Evolutionary conservation across 2,113 vertebrate species (phyloP), one percentile per base, ranked within the genome.

Genomic region (Ophthalmolycus amberensis): DNA sequence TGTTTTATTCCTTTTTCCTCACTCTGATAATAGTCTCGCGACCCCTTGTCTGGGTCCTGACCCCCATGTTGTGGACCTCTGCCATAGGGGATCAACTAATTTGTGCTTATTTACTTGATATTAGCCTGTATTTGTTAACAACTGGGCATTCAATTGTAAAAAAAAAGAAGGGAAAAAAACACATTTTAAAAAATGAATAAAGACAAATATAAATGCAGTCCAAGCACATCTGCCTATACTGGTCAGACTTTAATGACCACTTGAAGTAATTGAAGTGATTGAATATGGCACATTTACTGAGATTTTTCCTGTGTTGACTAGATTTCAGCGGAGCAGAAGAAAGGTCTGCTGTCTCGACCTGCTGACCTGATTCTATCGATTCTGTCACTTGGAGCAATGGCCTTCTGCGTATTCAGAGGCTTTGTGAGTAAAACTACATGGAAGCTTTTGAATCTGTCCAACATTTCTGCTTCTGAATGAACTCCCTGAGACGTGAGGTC

Each of bases 401-500:
- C 77, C 8, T 97, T 98, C 94, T 96, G 94, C 1, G 90, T 96
- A 52, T 99, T 99, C 93, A 95, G 98, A 85, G 98, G 97, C 14
- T 89, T 99, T 92, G 98, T 99, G 90, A 94, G 96, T 91, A 71
- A 65, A 84, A 59, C 38, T 0, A 16, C 9, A 10, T 10, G 2
- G 14, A 9, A 9, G 20, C 14, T 25, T 56, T 37, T 34, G 22
- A 20, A 11, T 42, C 3, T 38, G 50, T 63, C 66, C 4, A 42
- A 15, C 29, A 18, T 68, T 14, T 40, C 71, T 56, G 16, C 38
- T 3, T 40, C 11, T 67, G 44, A 52, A 29, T 4, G 0, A 34
- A 2, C 25, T 60, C n/a, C 20, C 18, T 16, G 34, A 63, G 40
- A 44, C 16, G 11, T 52, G 5, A 59, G 25, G 8, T 68, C 16